Conservation (phyloP, 1,140 invertebrate genomes). For the Caerostris extrusa region DNA sequence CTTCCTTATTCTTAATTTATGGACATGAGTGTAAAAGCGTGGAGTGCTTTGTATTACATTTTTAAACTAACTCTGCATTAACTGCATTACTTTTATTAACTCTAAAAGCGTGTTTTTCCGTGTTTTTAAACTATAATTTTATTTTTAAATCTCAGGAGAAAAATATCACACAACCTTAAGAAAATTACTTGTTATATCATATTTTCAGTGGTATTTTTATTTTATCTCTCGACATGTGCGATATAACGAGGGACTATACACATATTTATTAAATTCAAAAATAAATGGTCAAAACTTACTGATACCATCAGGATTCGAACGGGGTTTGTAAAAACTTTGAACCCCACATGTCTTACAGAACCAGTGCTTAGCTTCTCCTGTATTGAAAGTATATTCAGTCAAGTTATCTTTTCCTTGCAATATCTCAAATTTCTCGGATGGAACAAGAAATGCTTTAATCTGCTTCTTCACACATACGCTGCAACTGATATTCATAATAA, state of each 20-base stretch:
- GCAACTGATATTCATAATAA: slow-evolving; percentile 81
- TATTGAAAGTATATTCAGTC: slow-evolving; percentile 84
- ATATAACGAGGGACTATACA: no score
- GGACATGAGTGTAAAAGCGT: no score
- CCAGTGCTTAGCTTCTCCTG: slow-evolving; percentile 83
- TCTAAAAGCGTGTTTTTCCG: no score
- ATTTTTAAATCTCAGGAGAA: no score
- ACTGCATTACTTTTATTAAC: no score
- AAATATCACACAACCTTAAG: no score
- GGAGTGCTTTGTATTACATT: no score
- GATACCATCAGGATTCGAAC: slow-evolving; percentile 83
- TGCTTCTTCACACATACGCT: slow-evolving; percentile 84
- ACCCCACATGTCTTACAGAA: slow-evolving; percentile 84
- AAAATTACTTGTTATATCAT: no score
- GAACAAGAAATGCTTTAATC: slow-evolving; percentile 83
- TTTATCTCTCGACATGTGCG: no score
- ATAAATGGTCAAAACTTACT: slow-evolving; percentile 80
- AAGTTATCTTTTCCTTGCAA: slow-evolving; percentile 82
- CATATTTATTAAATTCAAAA: background rate
- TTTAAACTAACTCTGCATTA: no score
- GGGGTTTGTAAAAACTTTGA: slow-evolving; percentile 84
- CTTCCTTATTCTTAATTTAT: no score
- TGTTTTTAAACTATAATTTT: no score
- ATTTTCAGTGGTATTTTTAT: background rate
- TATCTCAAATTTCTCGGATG: slow-evolving; percentile 82